These are phyloP conservation scores for Cryptotermes secundus DNA, from an alignment of 1,140 invertebrate genomes.

Conservation along the genomic window DNA sequence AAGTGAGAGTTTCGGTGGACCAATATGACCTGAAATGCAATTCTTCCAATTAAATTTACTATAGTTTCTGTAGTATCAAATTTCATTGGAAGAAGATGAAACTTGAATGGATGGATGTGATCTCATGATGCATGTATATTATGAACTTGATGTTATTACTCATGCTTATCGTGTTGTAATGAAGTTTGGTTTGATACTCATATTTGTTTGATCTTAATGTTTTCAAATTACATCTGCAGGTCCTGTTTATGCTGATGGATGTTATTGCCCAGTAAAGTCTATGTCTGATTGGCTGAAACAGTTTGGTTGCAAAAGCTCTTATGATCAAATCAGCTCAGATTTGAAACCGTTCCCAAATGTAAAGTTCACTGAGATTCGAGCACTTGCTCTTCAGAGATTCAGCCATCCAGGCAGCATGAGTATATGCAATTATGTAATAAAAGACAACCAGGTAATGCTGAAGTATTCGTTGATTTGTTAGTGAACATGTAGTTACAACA, in stretches of 20 bases:
- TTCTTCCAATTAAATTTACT: no score
- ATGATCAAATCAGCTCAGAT: constrained; percentile 75
- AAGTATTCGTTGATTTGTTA: no score
- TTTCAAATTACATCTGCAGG: constrained; percentile 52
- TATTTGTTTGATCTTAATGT: constrained; percentile 31
- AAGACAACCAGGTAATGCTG: constrained; percentile 69
- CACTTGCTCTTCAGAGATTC: constrained; percentile 63
- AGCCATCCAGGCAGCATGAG: constrained; percentile 76
- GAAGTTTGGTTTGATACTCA: no score
- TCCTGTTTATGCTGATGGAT: constrained; percentile 76
- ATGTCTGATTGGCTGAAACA: constrained; percentile 65
- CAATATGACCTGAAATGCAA: no score
- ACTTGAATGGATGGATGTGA: no score
- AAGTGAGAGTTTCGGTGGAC: no score
- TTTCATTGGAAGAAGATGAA: no score
- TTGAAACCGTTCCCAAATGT: constrained; percentile 68
- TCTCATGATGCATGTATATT: no score
- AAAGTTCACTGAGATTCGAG: constrained; percentile 68
- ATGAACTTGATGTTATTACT: no score
- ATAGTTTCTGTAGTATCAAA: no score
- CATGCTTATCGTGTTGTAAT: no score
- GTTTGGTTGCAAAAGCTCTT: constrained; percentile 65
- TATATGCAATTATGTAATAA: constrained; percentile 88
- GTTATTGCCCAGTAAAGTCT: constrained; percentile 73
- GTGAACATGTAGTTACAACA: no score